Percentiles rank a stretch among this genome's conserved stretches.
Evolutionary conservation across 1,140 invertebrate species (phyloP).

Genomic region (Zaprionus gabonicus): DNA sequence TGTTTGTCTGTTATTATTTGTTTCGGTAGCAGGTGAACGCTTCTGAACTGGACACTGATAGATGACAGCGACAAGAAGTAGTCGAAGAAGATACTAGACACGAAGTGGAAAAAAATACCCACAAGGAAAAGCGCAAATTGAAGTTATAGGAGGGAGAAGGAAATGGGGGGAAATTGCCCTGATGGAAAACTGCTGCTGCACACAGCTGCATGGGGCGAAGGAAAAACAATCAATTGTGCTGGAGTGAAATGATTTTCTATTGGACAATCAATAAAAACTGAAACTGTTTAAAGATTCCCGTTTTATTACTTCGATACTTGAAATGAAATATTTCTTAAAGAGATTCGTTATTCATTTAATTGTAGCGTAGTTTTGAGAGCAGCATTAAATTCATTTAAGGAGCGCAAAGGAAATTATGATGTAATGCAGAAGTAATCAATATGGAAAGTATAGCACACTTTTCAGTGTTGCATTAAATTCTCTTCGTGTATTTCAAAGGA

Average conservation of each 20-base stretch:
- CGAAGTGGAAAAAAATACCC: background rate
- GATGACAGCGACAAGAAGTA: slow-evolving; percentile 47
- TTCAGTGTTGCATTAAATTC: background rate
- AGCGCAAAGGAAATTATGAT: too few relatives aligned
- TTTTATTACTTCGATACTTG: background rate
- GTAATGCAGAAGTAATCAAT: background rate
- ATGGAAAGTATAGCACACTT: background rate
- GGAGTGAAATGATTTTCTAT: background rate
- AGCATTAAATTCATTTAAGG: too few relatives aligned
- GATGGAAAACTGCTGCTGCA: background rate
- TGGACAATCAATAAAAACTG: background rate
- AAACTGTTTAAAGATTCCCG: background rate
- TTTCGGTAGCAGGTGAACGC: slow-evolving; percentile 42
- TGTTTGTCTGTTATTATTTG: slow-evolving; percentile 13
- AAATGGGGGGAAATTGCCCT: background rate
- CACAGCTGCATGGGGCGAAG: slow-evolving; percentile 34
- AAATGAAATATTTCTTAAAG: background rate
- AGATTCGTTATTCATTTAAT: background rate
- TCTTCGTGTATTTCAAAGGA: background rate
- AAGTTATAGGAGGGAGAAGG: background rate
- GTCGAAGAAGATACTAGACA: slow-evolving; percentile 8
- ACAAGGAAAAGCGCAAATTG: background rate
- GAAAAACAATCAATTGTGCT: slow-evolving; percentile 33
- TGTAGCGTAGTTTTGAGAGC: background rate
- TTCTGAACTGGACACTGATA: slow-evolving; percentile 49